A percentile compares a stretch with the other conserved stretches of the same genome.
Evolutionary conservation across 1,140 invertebrate species (phyloP).

Genomic region (Pantala flavescens): DNA sequence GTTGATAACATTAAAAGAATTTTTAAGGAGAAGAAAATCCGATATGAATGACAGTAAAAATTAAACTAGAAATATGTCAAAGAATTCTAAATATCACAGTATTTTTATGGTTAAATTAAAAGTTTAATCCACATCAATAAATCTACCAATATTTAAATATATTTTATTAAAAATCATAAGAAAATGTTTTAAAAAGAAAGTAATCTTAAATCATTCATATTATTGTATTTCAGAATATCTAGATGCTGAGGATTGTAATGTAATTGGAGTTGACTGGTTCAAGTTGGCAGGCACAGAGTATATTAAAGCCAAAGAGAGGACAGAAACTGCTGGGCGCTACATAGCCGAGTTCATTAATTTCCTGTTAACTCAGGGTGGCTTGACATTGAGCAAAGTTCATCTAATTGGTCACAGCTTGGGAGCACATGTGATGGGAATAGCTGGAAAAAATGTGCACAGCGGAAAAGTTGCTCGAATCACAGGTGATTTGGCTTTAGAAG

Average conservation of each 20-base stretch:
- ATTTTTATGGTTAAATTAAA: too few species aligned
- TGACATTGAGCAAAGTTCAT: slow-evolving; percentile 45
- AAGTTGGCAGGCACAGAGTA: slow-evolving; percentile 53
- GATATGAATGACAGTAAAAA: too few species aligned
- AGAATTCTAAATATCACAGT: too few species aligned
- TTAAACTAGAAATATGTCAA: too few species aligned
- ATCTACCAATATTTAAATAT: too few species aligned
- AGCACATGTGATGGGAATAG: slow-evolving; percentile 39
- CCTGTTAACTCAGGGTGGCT: slow-evolving; percentile 38
- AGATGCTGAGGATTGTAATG: slow-evolving; percentile 17
- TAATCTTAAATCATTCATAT: too few species aligned
- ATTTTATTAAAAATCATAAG: too few species aligned
- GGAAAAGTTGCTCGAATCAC: slow-evolving; percentile 20
- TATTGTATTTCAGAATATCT: too few species aligned
- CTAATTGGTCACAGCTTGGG: slow-evolving; percentile 49
- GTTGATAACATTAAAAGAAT: too few species aligned
- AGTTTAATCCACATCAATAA: too few species aligned
- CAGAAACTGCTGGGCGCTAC: slow-evolving; percentile 48
- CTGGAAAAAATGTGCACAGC: slow-evolving; percentile 33
- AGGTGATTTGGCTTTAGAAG: background rate
- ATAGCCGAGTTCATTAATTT: slow-evolving; percentile 49
- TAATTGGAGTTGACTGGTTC: slow-evolving; percentile 21
- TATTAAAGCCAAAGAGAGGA: slow-evolving; percentile 49
- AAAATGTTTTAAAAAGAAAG: too few species aligned
- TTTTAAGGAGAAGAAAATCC: too few species aligned